Percentiles rank a stretch among this genome's conserved stretches.
Conservation (phyloP, 2,797 vertebrate genomes). For the Lepidocolaptes lacrymiger region DNA sequence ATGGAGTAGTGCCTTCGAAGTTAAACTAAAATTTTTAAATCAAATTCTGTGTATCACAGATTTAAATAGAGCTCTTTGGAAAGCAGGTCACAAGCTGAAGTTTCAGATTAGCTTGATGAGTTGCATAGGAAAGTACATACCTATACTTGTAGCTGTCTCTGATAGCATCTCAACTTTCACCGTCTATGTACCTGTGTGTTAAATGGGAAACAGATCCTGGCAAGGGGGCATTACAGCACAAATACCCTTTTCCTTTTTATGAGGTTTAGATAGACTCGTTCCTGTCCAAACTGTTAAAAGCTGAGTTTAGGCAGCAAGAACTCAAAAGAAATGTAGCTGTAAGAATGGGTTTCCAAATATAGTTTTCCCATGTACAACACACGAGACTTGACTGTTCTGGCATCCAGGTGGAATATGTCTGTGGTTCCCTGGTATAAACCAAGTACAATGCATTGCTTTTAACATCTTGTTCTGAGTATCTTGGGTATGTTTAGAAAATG, state of each 20-base stretch:
- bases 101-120: neutral
- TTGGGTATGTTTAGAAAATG: slow-evolving; percentile 41
- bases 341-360: neutral
- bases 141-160: neutral
- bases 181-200: neutral
- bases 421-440: neutral
- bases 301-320: neutral
- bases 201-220: neutral
- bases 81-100: neutral
- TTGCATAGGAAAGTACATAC: neutral
- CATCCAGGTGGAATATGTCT: slow-evolving; percentile 38
- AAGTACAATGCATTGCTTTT: neutral
- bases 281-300: neutral
- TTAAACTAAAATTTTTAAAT: neutral
- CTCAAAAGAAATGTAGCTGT: neutral
- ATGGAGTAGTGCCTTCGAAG: neutral
- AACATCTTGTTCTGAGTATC: slow-evolving; percentile 45
- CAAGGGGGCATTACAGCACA: neutral
- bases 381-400: slow-evolving; percentile 12
- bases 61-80: neutral
- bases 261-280: neutral
- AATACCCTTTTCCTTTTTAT: neutral
- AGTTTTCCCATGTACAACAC: neutral
- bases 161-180: neutral
- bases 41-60: neutral